Conservation (phyloP, 1,140 invertebrate species). For the Heterodera schachtii region DNA sequence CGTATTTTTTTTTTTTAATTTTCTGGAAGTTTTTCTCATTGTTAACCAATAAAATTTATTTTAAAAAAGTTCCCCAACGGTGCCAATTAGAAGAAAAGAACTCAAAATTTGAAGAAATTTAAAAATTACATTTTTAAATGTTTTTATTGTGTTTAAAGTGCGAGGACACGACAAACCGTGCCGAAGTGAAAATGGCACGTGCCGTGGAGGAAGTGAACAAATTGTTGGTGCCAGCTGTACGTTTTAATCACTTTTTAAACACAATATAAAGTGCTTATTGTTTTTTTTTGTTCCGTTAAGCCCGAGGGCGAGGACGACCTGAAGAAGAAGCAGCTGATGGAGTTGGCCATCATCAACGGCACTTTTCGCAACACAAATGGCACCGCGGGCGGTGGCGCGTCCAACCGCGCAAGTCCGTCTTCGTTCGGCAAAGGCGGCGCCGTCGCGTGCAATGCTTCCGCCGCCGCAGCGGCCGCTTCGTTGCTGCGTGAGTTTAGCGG, state of each 20-base stretch:
- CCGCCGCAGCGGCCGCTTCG: background rate
- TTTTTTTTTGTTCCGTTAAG: constrained; percentile 71
- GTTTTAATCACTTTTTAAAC: background rate
- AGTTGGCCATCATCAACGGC: constrained; percentile 98
- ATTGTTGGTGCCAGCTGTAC: constrained; percentile 74
- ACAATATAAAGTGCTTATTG: background rate
- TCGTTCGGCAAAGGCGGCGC: background rate
- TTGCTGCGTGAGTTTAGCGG: constrained; percentile 22
- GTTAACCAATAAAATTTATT: too few relatives aligned
- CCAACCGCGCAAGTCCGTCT: constrained; percentile 38
- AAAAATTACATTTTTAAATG: too few relatives aligned
- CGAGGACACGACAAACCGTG: constrained; percentile 95
- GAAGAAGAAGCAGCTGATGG: constrained; percentile 99
- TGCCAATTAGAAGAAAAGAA: too few relatives aligned
- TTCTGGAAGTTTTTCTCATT: too few relatives aligned
- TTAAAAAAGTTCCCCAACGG: too few relatives aligned
- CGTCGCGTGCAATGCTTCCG: constrained; percentile 11
- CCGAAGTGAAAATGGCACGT: constrained; percentile 85
- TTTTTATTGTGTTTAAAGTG: constrained; percentile 71
- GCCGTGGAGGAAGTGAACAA: constrained; percentile 99
- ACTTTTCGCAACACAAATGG: constrained; percentile 76
- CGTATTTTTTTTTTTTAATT: too few relatives aligned
- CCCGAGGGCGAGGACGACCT: constrained; percentile 98
- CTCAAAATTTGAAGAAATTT: too few relatives aligned
- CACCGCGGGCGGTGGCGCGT: constrained; percentile 6